Conservation (phyloP, 2,113 vertebrate genomes). For the Eurystomus gularis region DNA sequence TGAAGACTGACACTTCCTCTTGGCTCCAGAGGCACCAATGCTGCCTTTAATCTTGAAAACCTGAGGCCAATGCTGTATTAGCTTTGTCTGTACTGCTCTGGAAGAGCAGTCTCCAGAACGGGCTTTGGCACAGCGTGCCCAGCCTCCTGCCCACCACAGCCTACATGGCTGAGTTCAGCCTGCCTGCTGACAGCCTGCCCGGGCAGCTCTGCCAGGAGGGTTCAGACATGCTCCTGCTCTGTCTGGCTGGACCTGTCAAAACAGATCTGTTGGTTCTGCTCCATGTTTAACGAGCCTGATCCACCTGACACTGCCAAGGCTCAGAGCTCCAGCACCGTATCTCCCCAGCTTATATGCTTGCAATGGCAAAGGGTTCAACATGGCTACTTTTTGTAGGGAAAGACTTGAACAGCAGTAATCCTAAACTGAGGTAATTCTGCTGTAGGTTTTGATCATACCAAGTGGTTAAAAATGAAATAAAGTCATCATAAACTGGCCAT, state of each 20-base stretch:
- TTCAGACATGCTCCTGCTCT: background rate
- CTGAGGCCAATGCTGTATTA: background rate
- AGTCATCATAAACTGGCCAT: background rate
- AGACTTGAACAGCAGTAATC: background rate
- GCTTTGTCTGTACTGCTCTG: background rate
- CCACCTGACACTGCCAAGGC: background rate
- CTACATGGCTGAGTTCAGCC: fast-evolving
- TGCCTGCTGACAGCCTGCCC: background rate
- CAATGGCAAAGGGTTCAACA: background rate
- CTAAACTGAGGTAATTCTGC: background rate
- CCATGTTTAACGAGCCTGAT: background rate
- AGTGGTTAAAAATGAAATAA: background rate
- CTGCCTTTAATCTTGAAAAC: background rate
- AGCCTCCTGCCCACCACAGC: background rate
- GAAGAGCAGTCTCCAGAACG: background rate
- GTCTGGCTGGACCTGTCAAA: background rate
- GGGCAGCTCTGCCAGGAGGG: background rate
- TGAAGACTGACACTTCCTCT: background rate
- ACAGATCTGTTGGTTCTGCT: background rate
- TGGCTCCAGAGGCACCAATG: background rate
- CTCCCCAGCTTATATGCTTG: background rate
- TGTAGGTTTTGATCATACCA: background rate
- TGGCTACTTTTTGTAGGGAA: background rate
- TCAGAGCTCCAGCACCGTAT: background rate
- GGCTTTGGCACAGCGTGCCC: fast-evolving